Conservation (phyloP, 2,888 invertebrate species). For the Ypsolopha sequella region DNA sequence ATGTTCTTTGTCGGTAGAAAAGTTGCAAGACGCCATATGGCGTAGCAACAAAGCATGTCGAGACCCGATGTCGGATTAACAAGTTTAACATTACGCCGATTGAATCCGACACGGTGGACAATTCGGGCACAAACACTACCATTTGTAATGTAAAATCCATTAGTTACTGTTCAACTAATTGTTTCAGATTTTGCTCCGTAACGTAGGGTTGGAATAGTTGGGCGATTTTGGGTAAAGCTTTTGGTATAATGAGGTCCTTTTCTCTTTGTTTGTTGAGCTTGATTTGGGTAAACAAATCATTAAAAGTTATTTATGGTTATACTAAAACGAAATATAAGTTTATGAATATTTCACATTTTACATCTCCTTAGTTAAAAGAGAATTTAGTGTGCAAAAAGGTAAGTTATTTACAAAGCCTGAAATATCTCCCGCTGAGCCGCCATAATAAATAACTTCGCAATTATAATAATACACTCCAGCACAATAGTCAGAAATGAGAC, state of each 20-base stretch:
- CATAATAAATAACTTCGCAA: constrained; percentile 39
- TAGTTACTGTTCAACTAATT: constrained; percentile 1
- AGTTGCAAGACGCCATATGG: constrained; percentile 55
- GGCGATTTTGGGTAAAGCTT: background rate
- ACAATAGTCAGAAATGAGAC: constrained; percentile 28
- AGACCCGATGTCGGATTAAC: constrained; percentile 34
- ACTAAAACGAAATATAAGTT: background rate
- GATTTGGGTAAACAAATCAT: too few relatives aligned
- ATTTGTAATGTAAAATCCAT: constrained; percentile 1
- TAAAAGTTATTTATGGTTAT: too few relatives aligned
- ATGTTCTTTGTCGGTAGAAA: constrained; percentile 29
- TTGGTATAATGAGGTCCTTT: background rate
- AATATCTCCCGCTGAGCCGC: constrained; percentile 26
- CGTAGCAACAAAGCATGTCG: constrained; percentile 31
- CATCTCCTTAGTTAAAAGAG: background rate
- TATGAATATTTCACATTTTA: background rate
- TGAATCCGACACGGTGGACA: constrained; percentile 28
- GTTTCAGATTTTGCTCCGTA: background rate
- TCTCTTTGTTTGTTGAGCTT: too few relatives aligned
- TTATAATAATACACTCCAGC: constrained; percentile 44
- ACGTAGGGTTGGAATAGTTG: background rate
- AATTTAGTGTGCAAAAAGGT: too few relatives aligned
- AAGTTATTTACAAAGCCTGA: constrained; percentile 12
- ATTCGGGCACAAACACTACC: background rate
- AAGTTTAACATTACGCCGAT: constrained; percentile 30